Percentiles rank a stretch among this genome's conserved stretches.
phyloP scores from a whole-genome alignment of 2,113 vertebrate genomes.

The Micromys minutus region DNA sequence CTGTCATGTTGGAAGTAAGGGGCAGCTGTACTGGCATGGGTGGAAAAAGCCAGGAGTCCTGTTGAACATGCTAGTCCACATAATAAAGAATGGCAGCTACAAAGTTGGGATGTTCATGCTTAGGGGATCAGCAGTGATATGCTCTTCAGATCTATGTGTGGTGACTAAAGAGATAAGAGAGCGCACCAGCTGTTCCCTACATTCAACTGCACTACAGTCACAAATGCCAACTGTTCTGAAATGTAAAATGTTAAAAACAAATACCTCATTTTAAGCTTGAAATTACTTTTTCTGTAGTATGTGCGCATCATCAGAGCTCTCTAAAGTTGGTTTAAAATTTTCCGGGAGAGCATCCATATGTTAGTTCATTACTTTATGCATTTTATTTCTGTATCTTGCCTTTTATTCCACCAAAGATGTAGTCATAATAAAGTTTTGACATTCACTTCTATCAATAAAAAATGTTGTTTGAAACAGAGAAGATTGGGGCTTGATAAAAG shows the following conservation, averaged over 20 bases:
- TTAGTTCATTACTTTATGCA: neutral
- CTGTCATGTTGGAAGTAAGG: neutral
- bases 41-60: neutral
- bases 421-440: neutral
- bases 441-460: neutral
- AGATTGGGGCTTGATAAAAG: neutral
- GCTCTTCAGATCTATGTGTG: conserved; percentile 61
- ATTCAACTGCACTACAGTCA: conserved; percentile 14
- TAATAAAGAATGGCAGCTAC: neutral
- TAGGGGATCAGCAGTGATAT: conserved; percentile 65
- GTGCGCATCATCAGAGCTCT: conserved; percentile 44
- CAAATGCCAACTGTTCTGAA: conserved; percentile 66
- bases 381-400: conserved; percentile 11
- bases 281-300: conserved; percentile 42
- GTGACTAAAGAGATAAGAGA: conserved; percentile 72
- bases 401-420: neutral
- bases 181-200: conserved; percentile 61
- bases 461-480: neutral
- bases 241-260: conserved; percentile 3
- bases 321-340: conserved; percentile 56
- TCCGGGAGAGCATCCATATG: neutral
- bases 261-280: conserved; percentile 28
- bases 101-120: neutral
- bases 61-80: neutral
- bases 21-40: neutral